Percentiles rank a stretch among this genome's conserved stretches.
Conservation (phyloP, 2,113 vertebrate genomes). For the Mionectes macconnelli region DNA sequence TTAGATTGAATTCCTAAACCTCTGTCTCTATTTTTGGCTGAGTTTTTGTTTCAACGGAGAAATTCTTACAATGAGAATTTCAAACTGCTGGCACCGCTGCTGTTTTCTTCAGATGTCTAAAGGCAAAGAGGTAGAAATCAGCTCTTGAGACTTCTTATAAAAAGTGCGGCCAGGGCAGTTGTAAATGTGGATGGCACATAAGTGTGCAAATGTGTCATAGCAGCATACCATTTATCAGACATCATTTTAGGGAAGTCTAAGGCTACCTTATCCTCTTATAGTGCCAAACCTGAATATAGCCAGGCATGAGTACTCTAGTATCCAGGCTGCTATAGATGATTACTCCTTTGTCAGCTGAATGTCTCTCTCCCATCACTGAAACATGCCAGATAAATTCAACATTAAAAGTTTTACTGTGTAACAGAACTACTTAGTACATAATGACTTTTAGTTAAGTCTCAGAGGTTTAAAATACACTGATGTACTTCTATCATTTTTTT, state of each 20-base stretch:
- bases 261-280: not conserved
- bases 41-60: not conserved
- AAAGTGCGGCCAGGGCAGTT: not conserved
- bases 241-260: not conserved
- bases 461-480: conserved; percentile 13
- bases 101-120: not conserved
- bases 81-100: not conserved
- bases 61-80: not conserved
- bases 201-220: not conserved
- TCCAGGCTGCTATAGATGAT: not conserved
- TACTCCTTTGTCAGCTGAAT: not conserved
- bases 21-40: not conserved
- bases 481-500: not conserved
- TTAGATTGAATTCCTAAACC: not conserved
- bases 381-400: not conserved
- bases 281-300: not conserved
- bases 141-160: not conserved
- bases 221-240: not conserved
- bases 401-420: not conserved
- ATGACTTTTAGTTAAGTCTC: not conserved
- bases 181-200: not conserved
- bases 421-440: not conserved
- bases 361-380: not conserved
- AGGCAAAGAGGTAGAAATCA: not conserved
- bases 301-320: not conserved